Evolutionary conservation across 2,113 vertebrate genomes (phyloP).

Genomic region (Hippocampus zosterae): DNA sequence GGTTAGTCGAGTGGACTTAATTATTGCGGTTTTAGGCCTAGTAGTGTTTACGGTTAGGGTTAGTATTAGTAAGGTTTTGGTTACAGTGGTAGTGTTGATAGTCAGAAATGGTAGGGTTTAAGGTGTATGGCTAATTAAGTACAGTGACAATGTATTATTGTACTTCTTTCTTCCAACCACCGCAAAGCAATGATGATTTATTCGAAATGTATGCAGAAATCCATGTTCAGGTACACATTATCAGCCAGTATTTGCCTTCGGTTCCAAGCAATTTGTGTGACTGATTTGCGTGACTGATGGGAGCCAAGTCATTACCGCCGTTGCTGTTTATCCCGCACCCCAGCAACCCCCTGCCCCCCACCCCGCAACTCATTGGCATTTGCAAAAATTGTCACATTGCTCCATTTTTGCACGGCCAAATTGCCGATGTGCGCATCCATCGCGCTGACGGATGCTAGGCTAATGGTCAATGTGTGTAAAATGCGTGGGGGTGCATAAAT

Average conservation of each 20-base stretch:
- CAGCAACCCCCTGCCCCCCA: not conserved
- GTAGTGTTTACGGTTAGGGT: too few species aligned
- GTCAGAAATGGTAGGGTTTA: too few species aligned
- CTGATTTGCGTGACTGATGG: not conserved
- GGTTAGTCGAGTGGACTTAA: too few species aligned
- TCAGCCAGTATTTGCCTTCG: not conserved
- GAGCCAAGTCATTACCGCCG: not conserved
- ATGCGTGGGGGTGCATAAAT: slow-evolving; percentile 39
- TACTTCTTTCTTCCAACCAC: not conserved
- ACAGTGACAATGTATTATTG: not conserved
- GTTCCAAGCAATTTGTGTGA: not conserved
- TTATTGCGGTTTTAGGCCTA: too few species aligned
- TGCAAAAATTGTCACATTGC: not conserved
- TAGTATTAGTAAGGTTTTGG: too few species aligned
- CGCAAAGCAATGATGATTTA: not conserved
- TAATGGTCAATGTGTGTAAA: slow-evolving; percentile 42
- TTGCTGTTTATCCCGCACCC: not conserved
- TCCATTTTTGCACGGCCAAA: not conserved
- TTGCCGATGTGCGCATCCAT: not conserved
- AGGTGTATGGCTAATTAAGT: not conserved
- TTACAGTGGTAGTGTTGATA: too few species aligned
- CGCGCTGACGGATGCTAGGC: slow-evolving; percentile 38
- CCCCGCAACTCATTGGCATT: not conserved
- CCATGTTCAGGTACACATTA: not conserved
- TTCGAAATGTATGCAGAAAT: not conserved